phyloP scores from a whole-genome alignment of 2,113 vertebrate species.

The Bungarus multicinctus region DNA sequence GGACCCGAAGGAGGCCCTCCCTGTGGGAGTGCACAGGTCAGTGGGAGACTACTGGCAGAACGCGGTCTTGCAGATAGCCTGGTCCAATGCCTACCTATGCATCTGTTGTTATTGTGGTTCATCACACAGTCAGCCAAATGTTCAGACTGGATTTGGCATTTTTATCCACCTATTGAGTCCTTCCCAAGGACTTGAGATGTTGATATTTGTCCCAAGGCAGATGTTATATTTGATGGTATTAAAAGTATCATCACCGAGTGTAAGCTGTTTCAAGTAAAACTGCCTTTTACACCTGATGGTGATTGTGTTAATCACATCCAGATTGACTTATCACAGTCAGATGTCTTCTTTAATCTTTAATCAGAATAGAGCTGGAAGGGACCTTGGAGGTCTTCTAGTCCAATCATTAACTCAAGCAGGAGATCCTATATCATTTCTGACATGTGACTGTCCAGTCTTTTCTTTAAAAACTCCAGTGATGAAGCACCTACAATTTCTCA shows the following conservation, averaged over 20 bases:
- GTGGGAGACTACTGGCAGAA: too few relatives aligned
- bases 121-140: neutral
- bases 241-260: neutral
- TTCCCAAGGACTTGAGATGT: neutral
- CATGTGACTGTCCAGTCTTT: neutral
- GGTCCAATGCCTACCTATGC: slow-evolving; percentile 15
- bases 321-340: neutral
- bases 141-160: neutral
- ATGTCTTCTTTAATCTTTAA: neutral
- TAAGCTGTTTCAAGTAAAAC: neutral
- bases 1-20: too few relatives aligned
- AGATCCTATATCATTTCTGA: neutral
- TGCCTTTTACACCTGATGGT: neutral
- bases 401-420: neutral
- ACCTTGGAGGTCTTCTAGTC: neutral
- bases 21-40: too few relatives aligned
- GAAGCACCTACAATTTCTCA: neutral
- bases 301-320: neutral
- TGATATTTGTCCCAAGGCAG: neutral
- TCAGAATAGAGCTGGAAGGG: neutral
- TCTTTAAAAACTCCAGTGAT: neutral
- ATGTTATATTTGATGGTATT: neutral
- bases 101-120: slow-evolving; percentile 6
- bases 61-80: too few relatives aligned
- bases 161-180: neutral